Evolutionary conservation across 2,888 invertebrate genomes (phyloP), one percentile per base, ranked within the genome.

Genomic region (Lymantria monacha): DNA sequence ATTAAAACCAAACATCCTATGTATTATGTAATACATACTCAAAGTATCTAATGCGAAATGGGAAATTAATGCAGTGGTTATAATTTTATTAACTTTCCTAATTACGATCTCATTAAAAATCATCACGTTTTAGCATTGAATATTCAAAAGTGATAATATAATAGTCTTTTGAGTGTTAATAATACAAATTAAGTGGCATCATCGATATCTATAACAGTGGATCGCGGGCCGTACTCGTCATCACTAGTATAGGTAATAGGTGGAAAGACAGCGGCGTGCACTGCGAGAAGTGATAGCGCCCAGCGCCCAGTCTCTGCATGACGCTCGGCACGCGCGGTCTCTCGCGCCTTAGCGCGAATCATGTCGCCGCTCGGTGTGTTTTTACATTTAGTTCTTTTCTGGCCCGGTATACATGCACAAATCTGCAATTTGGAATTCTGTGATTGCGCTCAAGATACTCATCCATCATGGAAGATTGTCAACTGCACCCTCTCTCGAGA

Each of bases 401-500:
- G 68, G 48, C 61, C 51, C 53, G 63, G 74, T 59, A 66, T 70
- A 44, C 54, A 66, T 46, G 55, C 60, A 50, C 89, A 90, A 50
- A 83, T 94, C 61, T 95, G 95, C 77, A 59, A 67, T 13, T 48
- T 72, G 37, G 83, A 83, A 52, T 93, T 90, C 66, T 95, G 95
- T 84, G 88, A 87, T 64, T 95, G 95, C 77, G 83, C 86, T 40
- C 84, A 91, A 46, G 92, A 88, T 47, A 87, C 89, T 30, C 92
- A 92, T 63, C 92, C 93, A 43, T 80, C 78, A 44, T 94, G 94
- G 94, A 92, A 92, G 69, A 91, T 85, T 66, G 91, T 95, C 72
- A 94, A 94, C 84, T 95, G 95, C 81, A 92, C 93, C 65, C 91
- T 94, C 69, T 85, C 87, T 57, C 79, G 80, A 51, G 84, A 91